These are phyloP conservation scores for Heliangelus exortis DNA, from an alignment of 2,797 vertebrate species.

Conservation along the genomic window DNA sequence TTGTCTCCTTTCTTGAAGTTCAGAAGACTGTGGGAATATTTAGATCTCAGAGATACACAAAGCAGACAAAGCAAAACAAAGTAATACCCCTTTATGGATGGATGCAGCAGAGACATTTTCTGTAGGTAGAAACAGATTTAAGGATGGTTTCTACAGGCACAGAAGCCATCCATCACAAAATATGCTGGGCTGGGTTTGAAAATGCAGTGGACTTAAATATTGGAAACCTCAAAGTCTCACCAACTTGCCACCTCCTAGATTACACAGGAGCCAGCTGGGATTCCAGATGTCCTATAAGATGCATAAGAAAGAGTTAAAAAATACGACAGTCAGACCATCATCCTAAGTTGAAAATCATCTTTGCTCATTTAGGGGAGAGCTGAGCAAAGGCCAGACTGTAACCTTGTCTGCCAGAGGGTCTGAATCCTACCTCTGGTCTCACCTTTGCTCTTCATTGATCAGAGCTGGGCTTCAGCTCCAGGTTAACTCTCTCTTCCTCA, in stretches of 20 bases:
- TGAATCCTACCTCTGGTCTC: background rate
- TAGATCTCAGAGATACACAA: background rate
- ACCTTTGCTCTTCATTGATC: background rate
- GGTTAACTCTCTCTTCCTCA: background rate
- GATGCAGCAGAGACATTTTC: background rate
- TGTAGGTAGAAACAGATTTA: background rate
- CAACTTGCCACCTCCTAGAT: background rate
- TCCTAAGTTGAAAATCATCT: background rate
- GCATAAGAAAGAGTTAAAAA: background rate
- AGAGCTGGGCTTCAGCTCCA: background rate
- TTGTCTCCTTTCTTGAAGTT: background rate
- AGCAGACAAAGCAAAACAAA: slow-evolving; percentile 13
- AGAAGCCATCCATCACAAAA: background rate
- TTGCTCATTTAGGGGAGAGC: background rate
- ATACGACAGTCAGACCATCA: background rate
- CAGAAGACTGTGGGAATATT: background rate
- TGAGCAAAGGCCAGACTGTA: background rate
- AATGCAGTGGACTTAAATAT: background rate
- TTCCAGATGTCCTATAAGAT: background rate
- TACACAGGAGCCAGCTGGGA: background rate
- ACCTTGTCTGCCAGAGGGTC: background rate
- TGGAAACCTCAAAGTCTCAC: background rate
- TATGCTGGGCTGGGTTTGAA: background rate
- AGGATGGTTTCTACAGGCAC: background rate
- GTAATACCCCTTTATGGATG: background rate